Conservation (phyloP, 2,797 vertebrate genomes). For the Chiloscyllium punctatum region DNA sequence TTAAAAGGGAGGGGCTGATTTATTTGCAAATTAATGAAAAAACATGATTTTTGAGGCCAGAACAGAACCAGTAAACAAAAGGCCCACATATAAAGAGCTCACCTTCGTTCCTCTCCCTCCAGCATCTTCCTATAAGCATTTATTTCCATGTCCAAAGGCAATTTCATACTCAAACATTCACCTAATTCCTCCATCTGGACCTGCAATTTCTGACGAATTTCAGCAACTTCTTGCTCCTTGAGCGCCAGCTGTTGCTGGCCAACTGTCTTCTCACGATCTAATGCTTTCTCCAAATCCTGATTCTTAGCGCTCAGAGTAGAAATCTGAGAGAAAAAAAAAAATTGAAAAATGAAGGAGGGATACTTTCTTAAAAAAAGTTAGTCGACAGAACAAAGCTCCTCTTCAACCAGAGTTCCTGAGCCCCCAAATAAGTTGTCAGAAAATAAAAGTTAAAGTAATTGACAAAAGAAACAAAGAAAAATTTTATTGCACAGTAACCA, state of each 20-base stretch:
- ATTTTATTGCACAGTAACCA: no score
- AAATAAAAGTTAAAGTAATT: no score
- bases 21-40: no score
- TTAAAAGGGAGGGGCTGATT: no score
- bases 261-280: conserved; percentile 59
- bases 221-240: conserved; percentile 64
- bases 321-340: conserved; percentile 53
- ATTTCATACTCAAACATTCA: conserved; percentile 69
- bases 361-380: background rate
- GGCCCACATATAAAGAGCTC: background rate
- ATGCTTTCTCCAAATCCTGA: conserved; percentile 59
- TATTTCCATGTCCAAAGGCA: conserved; percentile 79
- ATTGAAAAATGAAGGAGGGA: background rate
- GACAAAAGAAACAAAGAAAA: no score
- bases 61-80: background rate
- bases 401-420: background rate
- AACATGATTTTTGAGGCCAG: background rate
- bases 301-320: conserved; percentile 54
- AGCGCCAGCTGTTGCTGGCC: conserved; percentile 57
- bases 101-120: conserved; percentile 80
- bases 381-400: background rate
- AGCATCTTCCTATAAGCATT: conserved; percentile 76
- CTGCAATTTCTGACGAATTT: conserved; percentile 56
- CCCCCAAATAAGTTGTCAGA: no score
- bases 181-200: conserved; percentile 69